A percentile compares a stretch with the other conserved stretches of the same genome.
These are phyloP conservation scores for Drosophila recens DNA, from an alignment of 2,888 invertebrate species.

Conservation along the genomic window DNA sequence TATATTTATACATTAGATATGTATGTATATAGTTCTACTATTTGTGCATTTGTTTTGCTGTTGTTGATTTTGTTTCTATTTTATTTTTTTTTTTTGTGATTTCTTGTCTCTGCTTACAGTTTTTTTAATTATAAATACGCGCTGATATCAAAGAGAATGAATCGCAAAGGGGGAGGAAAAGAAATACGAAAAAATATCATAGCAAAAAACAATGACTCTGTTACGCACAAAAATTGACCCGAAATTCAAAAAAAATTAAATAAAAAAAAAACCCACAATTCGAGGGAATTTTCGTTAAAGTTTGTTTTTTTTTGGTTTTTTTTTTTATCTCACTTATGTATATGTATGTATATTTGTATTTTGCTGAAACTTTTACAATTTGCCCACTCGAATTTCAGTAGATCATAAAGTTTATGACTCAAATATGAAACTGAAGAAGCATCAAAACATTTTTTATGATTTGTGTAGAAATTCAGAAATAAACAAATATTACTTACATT, in stretches of 20 bases:
- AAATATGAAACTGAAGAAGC: constrained; percentile 31
- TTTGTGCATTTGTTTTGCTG: constrained; percentile 32
- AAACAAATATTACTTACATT: constrained; percentile 22
- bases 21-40: constrained; percentile 15
- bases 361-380: constrained; percentile 25
- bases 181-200: constrained; percentile 3
- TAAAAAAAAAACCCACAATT: constrained; percentile 12
- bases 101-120: constrained; percentile 46
- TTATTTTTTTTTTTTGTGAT: constrained; percentile 28
- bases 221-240: constrained; percentile 30
- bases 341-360: not conserved
- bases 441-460: constrained; percentile 2
- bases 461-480: constrained; percentile 10
- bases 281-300: constrained; percentile 29
- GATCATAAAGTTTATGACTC: constrained; percentile 33
- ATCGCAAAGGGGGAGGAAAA: not conserved
- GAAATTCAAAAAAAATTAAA: constrained; percentile 16
- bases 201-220: constrained; percentile 6
- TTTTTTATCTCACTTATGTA: constrained; percentile 9
- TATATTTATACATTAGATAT: constrained; percentile 21
- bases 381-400: constrained; percentile 21
- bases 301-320: constrained; percentile 21
- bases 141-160: constrained; percentile 35
- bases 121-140: constrained; percentile 66
- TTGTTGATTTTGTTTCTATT: constrained; percentile 19